phyloP scores from a whole-genome alignment of 2,888 invertebrate genomes.

The Hemithea aestivaria region DNA sequence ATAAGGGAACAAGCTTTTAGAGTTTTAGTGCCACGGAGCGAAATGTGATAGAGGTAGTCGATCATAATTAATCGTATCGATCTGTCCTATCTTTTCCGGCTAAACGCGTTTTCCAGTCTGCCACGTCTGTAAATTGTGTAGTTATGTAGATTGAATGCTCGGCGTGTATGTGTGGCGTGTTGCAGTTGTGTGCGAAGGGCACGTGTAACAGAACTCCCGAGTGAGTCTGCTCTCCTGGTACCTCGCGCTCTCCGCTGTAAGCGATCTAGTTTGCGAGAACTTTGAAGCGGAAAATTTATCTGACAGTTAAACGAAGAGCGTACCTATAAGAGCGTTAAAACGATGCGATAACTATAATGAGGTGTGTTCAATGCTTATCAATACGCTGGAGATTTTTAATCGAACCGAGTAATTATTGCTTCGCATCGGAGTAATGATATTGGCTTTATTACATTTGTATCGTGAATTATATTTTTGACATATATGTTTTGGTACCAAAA shows the following conservation, averaged over 20 bases:
- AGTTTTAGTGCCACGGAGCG: constrained; percentile 14
- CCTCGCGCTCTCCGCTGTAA: constrained; percentile 54
- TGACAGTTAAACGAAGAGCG: constrained; percentile 49
- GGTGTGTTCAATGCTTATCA: constrained; percentile 18
- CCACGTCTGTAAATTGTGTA: constrained; percentile 50
- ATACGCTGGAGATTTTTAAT: constrained; percentile 13
- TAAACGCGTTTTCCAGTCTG: constrained; percentile 64
- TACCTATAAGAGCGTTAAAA: constrained; percentile 29
- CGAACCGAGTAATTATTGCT: constrained; percentile 10
- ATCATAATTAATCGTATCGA: constrained; percentile 41
- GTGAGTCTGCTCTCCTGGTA: constrained; percentile 49
- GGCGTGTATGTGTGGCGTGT: constrained; percentile 28
- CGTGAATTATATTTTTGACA: too few species aligned
- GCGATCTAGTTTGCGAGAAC: constrained; percentile 61
- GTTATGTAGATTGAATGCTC: constrained; percentile 31
- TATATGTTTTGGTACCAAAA: too few species aligned
- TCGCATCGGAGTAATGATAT: constrained; percentile 3
- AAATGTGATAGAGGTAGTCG: constrained; percentile 1
- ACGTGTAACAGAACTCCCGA: constrained; percentile 51
- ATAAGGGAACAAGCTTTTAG: constrained; percentile 8
- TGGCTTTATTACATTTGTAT: not conserved
- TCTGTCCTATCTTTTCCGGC: constrained; percentile 57
- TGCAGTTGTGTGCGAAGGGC: constrained; percentile 50
- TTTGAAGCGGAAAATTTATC: constrained; percentile 62
- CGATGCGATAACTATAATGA: constrained; percentile 23